Percentiles rank a stretch among this genome's conserved stretches.
Evolutionary conservation across 2,888 invertebrate genomes (phyloP).

Genomic region (Keiferia lycopersicella): DNA sequence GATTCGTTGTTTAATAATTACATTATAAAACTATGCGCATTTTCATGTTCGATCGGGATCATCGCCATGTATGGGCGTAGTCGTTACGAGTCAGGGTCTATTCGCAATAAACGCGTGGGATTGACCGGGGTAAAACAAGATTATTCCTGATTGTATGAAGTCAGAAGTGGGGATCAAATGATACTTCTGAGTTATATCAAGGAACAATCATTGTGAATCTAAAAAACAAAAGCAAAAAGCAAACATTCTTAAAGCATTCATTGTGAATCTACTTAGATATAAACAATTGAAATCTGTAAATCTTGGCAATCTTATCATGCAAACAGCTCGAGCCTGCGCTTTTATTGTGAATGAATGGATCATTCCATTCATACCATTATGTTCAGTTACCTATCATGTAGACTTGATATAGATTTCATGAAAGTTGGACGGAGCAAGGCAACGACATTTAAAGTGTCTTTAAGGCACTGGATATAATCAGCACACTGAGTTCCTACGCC

Average conservation of each 20-base stretch:
- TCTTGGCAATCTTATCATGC: neutral
- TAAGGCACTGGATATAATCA: slow-evolving; percentile 31
- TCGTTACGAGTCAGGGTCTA: neutral
- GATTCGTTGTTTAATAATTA: slow-evolving; percentile 64
- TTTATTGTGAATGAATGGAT: neutral
- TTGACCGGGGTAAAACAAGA: neutral
- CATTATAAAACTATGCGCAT: slow-evolving; percentile 51
- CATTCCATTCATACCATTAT: slow-evolving; percentile 4
- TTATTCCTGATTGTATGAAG: neutral
- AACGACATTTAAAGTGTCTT: neutral
- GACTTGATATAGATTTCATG: slow-evolving; percentile 1
- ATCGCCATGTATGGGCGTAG: slow-evolving; percentile 2
- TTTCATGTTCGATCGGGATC: slow-evolving; percentile 50
- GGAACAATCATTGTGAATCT: neutral
- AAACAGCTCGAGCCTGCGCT: neutral
- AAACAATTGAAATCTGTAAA: too few relatives aligned
- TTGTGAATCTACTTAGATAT: too few relatives aligned
- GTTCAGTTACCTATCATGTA: slow-evolving; percentile 7
- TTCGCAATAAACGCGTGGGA: slow-evolving; percentile 3
- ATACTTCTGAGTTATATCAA: neutral
- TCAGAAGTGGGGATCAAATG: neutral
- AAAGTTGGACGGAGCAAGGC: neutral
- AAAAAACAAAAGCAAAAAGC: too few relatives aligned
- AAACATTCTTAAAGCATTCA: too few relatives aligned
- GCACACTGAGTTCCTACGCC: slow-evolving; percentile 63